Conservation (phyloP, 2,113 vertebrate species). For the Equus przewalskii region DNA sequence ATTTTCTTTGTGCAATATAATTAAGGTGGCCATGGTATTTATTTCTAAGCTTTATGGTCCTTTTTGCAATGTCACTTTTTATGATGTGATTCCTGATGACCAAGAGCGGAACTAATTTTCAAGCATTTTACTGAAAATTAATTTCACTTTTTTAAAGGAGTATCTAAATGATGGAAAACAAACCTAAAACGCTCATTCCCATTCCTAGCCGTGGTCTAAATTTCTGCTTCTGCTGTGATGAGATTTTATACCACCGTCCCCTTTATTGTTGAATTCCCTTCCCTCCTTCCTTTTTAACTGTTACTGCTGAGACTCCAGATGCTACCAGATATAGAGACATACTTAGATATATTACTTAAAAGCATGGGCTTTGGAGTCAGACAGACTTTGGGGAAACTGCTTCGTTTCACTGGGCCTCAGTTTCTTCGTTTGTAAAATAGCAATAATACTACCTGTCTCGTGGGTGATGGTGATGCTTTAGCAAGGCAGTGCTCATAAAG, state of each 20-base stretch:
- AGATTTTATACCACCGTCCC: not conserved
- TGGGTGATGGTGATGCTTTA: not conserved
- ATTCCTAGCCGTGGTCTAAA: not conserved
- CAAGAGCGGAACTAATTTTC: not conserved
- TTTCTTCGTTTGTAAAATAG: conserved; percentile 38
- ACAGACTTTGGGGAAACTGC: not conserved
- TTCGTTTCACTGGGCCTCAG: conserved; percentile 5
- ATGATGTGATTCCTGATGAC: not conserved
- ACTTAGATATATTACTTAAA: not conserved
- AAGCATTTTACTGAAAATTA: not conserved
- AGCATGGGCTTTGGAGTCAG: not conserved
- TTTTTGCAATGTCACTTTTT: conserved; percentile 36
- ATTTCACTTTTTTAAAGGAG: conserved; percentile 30
- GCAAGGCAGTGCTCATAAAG: not conserved
- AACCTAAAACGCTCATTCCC: not conserved
- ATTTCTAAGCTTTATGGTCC: not conserved
- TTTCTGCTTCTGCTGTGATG: not conserved
- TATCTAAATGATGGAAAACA: conserved; percentile 25
- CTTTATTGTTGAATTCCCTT: not conserved
- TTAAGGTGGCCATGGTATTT: not conserved
- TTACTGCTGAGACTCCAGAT: not conserved
- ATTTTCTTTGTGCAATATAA: conserved; percentile 51
- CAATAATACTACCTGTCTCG: not conserved
- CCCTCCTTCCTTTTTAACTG: not conserved
- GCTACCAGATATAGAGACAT: not conserved